phyloP scores from a whole-genome alignment of 2,113 vertebrate species.

The Proteles cristata region DNA sequence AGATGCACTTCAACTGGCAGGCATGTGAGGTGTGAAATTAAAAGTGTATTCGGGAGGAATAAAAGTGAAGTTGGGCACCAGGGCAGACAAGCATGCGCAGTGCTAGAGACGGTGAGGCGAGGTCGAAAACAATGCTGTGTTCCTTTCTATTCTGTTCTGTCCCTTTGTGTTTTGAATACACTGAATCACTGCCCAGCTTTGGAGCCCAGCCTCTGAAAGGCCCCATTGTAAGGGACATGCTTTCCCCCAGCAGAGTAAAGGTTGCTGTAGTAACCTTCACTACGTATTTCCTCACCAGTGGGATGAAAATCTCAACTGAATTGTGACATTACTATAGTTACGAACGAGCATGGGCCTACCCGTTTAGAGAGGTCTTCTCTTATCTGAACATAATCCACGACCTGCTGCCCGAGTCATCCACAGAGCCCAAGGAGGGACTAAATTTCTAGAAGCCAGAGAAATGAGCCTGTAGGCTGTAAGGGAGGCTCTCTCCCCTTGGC shows the following conservation, averaged over 20 bases:
- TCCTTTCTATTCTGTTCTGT: conserved; percentile 67
- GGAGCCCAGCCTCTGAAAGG: conserved; percentile 64
- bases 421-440: neutral
- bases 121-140: conserved; percentile 34
- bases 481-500: neutral
- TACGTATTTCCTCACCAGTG: conserved; percentile 71
- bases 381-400: neutral
- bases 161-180: conserved; percentile 72
- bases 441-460: neutral
- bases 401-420: neutral
- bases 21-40: neutral
- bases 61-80: neutral
- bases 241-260: conserved; percentile 54
- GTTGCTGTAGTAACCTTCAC: conserved; percentile 78
- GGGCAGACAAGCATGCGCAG: neutral
- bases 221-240: conserved; percentile 68
- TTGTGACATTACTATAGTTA: conserved; percentile 37
- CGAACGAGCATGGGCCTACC: neutral
- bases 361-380: neutral
- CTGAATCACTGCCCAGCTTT: conserved; percentile 58
- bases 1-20: neutral
- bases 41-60: neutral
- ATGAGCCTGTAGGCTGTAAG: neutral
- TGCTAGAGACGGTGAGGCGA: neutral
- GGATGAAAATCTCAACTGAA: conserved; percentile 65